Percentiles rank a stretch among this genome's conserved stretches.
Evolutionary conservation across 2,113 vertebrate genomes (phyloP).

Genomic region (Pavo muticus): DNA sequence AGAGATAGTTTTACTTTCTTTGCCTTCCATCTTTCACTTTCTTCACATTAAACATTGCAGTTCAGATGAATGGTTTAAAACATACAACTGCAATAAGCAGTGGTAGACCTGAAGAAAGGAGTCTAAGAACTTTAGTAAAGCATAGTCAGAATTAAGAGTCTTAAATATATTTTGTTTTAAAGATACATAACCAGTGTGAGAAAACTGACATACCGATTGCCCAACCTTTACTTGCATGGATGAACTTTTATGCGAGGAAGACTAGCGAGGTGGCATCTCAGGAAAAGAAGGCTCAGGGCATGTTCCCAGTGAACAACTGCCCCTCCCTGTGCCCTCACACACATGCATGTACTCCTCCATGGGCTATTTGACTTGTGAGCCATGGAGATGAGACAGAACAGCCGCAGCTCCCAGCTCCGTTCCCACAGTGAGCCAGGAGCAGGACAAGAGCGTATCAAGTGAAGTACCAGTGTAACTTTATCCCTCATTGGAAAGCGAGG

Average conservation of each 20-base stretch:
- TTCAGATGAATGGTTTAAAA: neutral
- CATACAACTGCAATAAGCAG: neutral
- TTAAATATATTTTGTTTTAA: neutral
- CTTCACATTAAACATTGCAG: neutral
- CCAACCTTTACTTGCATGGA: neutral
- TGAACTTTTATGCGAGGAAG: neutral
- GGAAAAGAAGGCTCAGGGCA: neutral
- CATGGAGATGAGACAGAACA: neutral
- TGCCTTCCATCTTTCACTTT: neutral
- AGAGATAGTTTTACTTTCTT: neutral
- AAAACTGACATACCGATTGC: neutral
- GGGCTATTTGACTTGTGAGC: neutral
- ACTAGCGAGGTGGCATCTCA: neutral
- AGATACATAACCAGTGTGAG: neutral
- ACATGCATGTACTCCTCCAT: rapidly evolving
- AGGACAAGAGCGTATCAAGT: neutral
- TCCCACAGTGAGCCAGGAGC: neutral
- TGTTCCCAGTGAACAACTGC: rapidly evolving
- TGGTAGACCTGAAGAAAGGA: neutral
- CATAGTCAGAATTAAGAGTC: neutral
- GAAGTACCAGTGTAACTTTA: neutral
- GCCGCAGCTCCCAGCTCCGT: neutral
- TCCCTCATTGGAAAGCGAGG: neutral
- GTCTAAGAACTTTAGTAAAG: neutral
- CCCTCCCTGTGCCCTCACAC: neutral